Evolutionary conservation across 2,888 invertebrate species (phyloP), one percentile per base, ranked within the genome.

Genomic region (Microplitis manilae): DNA sequence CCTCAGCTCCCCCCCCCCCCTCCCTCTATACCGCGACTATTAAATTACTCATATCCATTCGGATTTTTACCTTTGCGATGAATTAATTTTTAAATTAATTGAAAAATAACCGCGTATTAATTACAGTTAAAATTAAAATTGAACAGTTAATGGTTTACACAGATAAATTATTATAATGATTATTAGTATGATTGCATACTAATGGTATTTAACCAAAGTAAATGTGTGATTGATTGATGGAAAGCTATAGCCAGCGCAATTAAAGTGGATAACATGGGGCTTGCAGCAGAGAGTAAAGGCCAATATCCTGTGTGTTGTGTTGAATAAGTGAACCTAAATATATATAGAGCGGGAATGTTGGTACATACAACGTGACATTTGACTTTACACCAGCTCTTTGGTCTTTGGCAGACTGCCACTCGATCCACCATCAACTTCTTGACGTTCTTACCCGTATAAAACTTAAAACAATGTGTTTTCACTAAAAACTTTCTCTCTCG

Each of bases 321-420:
- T 50, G 50, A 50, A 50, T 50, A 50, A 50, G 50, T 50, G 64
- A 64, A 39, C 64, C 64, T 60, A 76, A 73, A 77, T 50, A 77
- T 62, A 76, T 30, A 71, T 50, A 13, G 50, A 50, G 68, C 39
- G 65, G 20, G 38, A 68, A 64, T 41, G 62, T 41, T 65, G 64
- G 59, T 72, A 65, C 77, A 81, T 79, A 81, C 75, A 74, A 78
- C 81, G 79, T 78, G 81, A 81, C 82, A 83, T 85, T 83, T 81
- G 81, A 83, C 82, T 82, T 80, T 74, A 50, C 67, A 60, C 41
- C 20, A 59, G 20, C 50, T 67, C 30, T 65, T 40, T 59, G 41
- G 62, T 60, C 59, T 72, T 68, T 85, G 85, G 85, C 84, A 70
- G 68, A 68, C 70, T 82, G 85, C 85, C 85, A 85, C 81, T 80